Percentiles rank a stretch among this genome's conserved stretches.
Evolutionary conservation across 2,888 invertebrate species (phyloP).

Genomic region (Meloe dianella): DNA sequence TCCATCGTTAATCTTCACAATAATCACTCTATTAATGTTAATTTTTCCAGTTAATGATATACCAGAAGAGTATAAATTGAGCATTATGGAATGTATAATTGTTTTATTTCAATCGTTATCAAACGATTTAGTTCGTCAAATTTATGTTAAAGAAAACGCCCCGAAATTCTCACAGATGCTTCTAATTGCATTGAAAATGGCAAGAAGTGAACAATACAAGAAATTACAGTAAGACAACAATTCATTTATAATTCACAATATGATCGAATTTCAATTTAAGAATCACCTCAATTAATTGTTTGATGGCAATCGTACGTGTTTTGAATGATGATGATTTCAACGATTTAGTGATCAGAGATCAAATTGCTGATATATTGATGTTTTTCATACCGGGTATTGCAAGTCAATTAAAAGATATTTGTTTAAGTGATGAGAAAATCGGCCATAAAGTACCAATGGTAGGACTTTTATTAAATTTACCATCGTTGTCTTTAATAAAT

Average conservation of each 20-base stretch:
- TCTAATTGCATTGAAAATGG: slow-evolving; percentile 69
- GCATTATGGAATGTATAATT: slow-evolving; percentile 64
- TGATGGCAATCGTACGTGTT: slow-evolving; percentile 69
- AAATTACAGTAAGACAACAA: slow-evolving; percentile 64
- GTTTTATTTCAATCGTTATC: slow-evolving; percentile 62
- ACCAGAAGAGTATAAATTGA: slow-evolving; percentile 70
- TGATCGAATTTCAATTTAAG: slow-evolving; percentile 48
- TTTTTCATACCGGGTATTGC: slow-evolving; percentile 71
- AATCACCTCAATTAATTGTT: slow-evolving; percentile 64
- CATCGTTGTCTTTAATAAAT: neutral
- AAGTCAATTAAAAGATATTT: slow-evolving; percentile 65
- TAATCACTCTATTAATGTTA: slow-evolving; percentile 16
- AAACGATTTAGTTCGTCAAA: slow-evolving; percentile 61
- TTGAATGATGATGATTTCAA: slow-evolving; percentile 62
- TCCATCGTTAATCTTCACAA: slow-evolving; percentile 43
- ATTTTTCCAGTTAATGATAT: slow-evolving; percentile 62
- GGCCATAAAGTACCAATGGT: slow-evolving; percentile 69
- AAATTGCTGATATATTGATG: slow-evolving; percentile 66
- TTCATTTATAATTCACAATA: slow-evolving; percentile 14
- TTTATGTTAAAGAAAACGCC: slow-evolving; percentile 66
- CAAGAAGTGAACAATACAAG: slow-evolving; percentile 69
- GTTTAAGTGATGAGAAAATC: slow-evolving; percentile 64
- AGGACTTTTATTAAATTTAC: slow-evolving; percentile 38
- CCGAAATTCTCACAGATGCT: slow-evolving; percentile 70
- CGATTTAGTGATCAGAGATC: slow-evolving; percentile 62